Conservation (phyloP, 2,888 invertebrate genomes). For the Scelioninae gen. 1 region DNA sequence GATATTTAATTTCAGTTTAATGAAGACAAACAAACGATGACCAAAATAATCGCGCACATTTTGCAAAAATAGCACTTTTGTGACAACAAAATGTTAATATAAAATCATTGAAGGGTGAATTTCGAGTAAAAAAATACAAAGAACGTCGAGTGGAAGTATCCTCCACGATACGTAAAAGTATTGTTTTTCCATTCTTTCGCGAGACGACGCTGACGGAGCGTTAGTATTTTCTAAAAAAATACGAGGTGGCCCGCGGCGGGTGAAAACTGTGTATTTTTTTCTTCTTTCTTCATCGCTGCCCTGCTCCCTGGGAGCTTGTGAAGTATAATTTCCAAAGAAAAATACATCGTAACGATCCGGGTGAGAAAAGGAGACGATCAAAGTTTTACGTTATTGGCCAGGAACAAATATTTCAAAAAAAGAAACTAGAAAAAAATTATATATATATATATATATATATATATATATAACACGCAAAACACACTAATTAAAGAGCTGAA, state of each 20-base stretch:
- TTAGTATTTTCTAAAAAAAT: conserved; percentile 83
- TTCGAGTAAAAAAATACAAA: conserved; percentile 68
- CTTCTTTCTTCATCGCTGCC: conserved; percentile 56
- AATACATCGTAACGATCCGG: conserved; percentile 72
- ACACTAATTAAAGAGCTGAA: too few species aligned
- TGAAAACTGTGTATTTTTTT: conserved; percentile 78
- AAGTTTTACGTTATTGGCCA: conserved; percentile 66
- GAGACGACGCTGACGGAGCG: conserved; percentile 75
- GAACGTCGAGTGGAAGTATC: conserved; percentile 68
- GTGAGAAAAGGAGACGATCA: conserved; percentile 70
- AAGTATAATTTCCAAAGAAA: conserved; percentile 78
- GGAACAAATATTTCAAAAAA: conserved; percentile 58
- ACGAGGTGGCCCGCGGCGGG: conserved; percentile 74
- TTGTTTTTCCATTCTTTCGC: conserved; percentile 84
- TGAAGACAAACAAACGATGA: conserved; percentile 24
- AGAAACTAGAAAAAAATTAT: too few species aligned
- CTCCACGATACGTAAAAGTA: conserved; percentile 81
- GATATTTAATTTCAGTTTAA: conserved; percentile 39
- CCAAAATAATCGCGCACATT: conserved; percentile 33
- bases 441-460: neutral
- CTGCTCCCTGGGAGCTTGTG: conserved; percentile 57
- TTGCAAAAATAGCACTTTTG: conserved; percentile 50
- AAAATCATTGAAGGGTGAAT: conserved; percentile 67
- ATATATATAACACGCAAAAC: too few species aligned
- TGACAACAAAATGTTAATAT: conserved; percentile 60